Conservation (phyloP, 2,888 invertebrate species). For the Lepidochitona cinerea region DNA sequence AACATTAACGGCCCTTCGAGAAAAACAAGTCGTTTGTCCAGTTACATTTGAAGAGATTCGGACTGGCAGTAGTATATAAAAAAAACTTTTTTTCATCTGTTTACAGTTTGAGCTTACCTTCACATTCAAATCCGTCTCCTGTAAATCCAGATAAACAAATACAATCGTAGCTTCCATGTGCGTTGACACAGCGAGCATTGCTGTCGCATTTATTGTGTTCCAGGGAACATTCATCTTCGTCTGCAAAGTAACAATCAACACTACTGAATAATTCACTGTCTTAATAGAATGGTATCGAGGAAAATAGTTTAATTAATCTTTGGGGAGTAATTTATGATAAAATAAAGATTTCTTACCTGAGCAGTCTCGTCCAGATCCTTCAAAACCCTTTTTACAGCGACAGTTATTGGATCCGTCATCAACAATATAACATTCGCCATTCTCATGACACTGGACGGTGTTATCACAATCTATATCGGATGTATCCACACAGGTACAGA, state of each 20-base stretch:
- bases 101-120: too few species aligned
- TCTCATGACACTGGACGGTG: background rate
- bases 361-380: background rate
- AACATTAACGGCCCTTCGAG: too few species aligned
- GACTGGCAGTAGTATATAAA: too few species aligned
- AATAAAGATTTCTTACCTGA: background rate
- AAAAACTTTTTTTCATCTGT: too few species aligned
- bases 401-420: slow-evolving; percentile 1
- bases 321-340: too few species aligned
- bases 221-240: background rate
- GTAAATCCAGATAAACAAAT: background rate
- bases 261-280: too few species aligned
- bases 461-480: background rate
- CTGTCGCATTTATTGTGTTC: background rate
- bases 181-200: background rate
- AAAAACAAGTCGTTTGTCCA: too few species aligned
- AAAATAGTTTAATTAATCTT: too few species aligned
- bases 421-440: background rate
- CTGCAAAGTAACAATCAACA: too few species aligned
- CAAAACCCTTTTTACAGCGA: background rate
- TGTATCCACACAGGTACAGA: background rate
- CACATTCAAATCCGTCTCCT: slow-evolving; percentile 5
- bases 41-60: too few species aligned
- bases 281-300: too few species aligned
- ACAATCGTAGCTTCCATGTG: background rate